A percentile compares a stretch with the other conserved stretches of the same genome.
These are phyloP conservation scores for Cataglyphis hispanica DNA, from an alignment of 1,140 invertebrate genomes.

Conservation along the genomic window DNA sequence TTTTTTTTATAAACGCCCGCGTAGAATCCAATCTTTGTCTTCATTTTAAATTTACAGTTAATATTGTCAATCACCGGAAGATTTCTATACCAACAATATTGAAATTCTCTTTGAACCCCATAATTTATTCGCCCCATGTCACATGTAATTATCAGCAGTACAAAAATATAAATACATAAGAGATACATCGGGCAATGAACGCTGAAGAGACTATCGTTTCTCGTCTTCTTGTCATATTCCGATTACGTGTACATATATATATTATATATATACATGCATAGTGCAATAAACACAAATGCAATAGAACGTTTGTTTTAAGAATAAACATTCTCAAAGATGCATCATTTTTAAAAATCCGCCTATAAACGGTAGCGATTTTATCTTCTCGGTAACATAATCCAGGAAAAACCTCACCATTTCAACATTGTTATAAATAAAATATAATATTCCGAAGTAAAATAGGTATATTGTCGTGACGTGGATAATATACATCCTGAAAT, in stretches of 20 bases:
- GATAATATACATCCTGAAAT: conserved; percentile 81
- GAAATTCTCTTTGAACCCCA: background rate
- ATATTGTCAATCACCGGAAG: background rate
- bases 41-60: background rate
- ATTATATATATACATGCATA: too few relatives aligned
- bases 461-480: conserved; percentile 78
- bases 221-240: background rate
- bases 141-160: background rate
- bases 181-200: background rate
- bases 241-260: background rate
- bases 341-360: conserved; percentile 65
- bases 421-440: conserved; percentile 78
- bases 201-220: background rate
- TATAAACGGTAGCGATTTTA: conserved; percentile 77
- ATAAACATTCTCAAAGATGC: conserved; percentile 30
- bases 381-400: conserved; percentile 72
- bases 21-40: background rate
- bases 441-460: conserved; percentile 81
- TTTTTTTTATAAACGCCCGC: background rate
- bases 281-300: background rate
- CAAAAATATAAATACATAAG: background rate
- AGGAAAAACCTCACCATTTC: conserved; percentile 74
- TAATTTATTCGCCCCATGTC: background rate
- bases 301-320: background rate
- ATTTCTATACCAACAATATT: background rate